Base-by-base conservation (phyloP, 2,888 invertebrate species). In the Campopleginae sp. region DNA sequence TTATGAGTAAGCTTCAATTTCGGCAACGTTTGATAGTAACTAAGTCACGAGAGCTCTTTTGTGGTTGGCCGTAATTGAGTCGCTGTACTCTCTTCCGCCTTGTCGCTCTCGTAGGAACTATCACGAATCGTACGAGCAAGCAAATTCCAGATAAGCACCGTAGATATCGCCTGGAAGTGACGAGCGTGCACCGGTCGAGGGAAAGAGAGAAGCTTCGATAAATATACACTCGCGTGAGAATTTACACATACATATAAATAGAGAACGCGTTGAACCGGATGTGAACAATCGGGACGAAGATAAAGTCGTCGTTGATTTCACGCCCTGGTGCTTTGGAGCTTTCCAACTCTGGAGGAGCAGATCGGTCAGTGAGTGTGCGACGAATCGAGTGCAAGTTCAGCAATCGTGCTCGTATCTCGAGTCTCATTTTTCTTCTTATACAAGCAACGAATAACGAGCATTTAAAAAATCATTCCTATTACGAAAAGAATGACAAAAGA, bases 261-360 rank as follows among this genome's bases (percentile, higher is more conserved):
- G 79, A 68, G 54, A 82, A 61, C 80, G 74, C 76, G 82, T 83
- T 68, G 68, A 44, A 54, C 85, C 85, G 85, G 85, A 85, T 85
- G 75, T 74, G 77, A 77, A 71, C 80, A 77, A 48, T 82, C 80
- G 82, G 65, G 77, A 72, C 71, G 51, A 54, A 63, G 85, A 85
- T 85, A 85, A 85, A 85, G 82, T 80, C 75, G 75, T 61, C 76
- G 82, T 68, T 80, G 82, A 85, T 80, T 80, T 77, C 71, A 83
- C 51, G 58, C 72, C 33, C 31, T 17, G 46, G 68, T 68, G 63
- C 44, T 75, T 27, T 44, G 19, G 74, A 78, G 72, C 72, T 71
- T 46, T 78, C 54, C 54, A 58, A 66, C 72, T 65, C 54, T 46
- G 3, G 31, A 44, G 14, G 44, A 58, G n/a, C n/a, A n/a, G 27